A percentile compares a stretch with the other conserved stretches of the same genome.
Conservation (phyloP, 2,113 vertebrate species). For the Tauraco erythrolophus region DNA sequence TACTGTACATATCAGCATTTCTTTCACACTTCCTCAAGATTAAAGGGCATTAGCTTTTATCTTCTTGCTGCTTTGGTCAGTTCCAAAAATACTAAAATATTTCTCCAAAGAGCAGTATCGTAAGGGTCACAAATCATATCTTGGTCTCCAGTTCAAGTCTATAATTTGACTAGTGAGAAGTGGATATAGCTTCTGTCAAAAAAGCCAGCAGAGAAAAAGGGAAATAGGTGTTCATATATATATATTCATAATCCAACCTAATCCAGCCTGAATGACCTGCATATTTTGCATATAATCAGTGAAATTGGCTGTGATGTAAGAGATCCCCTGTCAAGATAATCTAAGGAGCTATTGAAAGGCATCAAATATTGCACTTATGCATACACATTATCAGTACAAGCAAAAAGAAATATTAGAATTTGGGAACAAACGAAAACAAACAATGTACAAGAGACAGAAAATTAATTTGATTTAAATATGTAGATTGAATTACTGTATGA, state of each 20-base stretch:
- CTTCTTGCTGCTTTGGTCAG: background rate
- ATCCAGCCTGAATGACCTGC: background rate
- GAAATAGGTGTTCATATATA: background rate
- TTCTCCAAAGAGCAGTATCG: background rate
- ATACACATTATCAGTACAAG: background rate
- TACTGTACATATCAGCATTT: background rate
- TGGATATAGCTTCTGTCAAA: background rate
- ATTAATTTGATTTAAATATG: background rate
- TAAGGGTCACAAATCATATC: background rate
- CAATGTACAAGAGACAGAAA: background rate
- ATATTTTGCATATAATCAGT: background rate
- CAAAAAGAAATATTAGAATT: background rate
- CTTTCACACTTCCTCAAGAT: background rate
- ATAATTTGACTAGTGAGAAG: background rate
- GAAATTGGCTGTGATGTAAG: background rate
- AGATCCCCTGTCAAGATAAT: background rate
- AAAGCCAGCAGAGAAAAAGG: background rate
- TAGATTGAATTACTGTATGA: background rate
- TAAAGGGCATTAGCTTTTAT: background rate
- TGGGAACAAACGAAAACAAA: background rate
- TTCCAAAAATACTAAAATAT: background rate
- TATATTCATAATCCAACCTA: background rate
- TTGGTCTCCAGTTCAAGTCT: background rate
- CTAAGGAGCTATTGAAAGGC: background rate
- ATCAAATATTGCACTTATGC: background rate